Base-by-base conservation (phyloP, 1,140 invertebrate species). In the Cyrtorhinus lividipennis region DNA sequence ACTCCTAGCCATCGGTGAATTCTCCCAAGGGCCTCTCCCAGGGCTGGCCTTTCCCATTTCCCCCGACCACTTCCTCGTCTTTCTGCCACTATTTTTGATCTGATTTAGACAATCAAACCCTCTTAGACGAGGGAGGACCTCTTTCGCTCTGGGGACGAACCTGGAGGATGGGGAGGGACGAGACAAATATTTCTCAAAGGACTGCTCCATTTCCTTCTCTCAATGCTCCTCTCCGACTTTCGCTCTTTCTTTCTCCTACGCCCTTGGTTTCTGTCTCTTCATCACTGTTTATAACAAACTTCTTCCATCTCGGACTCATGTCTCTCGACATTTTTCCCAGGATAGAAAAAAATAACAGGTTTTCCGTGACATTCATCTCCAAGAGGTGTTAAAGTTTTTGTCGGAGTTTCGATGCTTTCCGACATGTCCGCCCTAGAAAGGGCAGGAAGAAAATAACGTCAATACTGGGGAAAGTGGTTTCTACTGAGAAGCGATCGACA, bases 61-160 rank as follows among this genome's bases (percentile, higher is more conserved):
- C 58, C 24, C 25, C 24, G n/a, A n/a, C n/a, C n/a, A n/a, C n/a
- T n/a, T n/a, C n/a, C n/a, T n/a, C 24, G 22, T 20, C 56, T 24
- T 57, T 57, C 58, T 20, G 48, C 48, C 24, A 59, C 58, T 59
- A 59, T 59, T 59, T 59, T 59, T 59, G 58, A 59, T 59, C 58
- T 59, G 58, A 59, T 59, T 59, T 59, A 59, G 58, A 59, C 58
- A 59, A 59, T 59, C 58, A 59, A 59, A 59, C 58, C 58, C 58
- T 59, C 58, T 59, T 59, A 58, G 56, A 58, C 18, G n/a, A n/a
- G n/a, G n/a, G n/a, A n/a, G n/a, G n/a, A 18, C 25, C 24, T 3
- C 27, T 30, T 5, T 58, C 3, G 25, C 56, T 27, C 56, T 59
- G 58, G 27, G 58, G 58, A 30, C 24, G 26, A 18, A 26, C 15